Conservation (phyloP, 1,140 invertebrate genomes). For the Macrobrachium rosenbergii region DNA sequence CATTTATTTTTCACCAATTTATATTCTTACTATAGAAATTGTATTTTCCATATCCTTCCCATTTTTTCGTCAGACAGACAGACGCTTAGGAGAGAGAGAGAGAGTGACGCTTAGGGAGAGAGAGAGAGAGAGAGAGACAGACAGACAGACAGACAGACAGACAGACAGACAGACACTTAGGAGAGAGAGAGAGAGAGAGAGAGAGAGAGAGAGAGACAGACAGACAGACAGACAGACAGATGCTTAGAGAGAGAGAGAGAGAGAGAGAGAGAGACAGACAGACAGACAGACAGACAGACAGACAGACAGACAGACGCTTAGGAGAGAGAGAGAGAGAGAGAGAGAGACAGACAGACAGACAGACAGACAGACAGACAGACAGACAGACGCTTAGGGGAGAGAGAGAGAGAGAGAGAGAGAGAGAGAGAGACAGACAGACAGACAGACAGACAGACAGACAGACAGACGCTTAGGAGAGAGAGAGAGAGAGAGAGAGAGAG, state of each 20-base stretch:
- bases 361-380: background rate
- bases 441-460: no score
- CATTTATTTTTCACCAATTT: no score
- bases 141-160: background rate
- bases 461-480: background rate
- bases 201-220: background rate
- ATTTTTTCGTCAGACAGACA: no score
- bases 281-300: constrained; percentile 1
- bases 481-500: constrained; percentile 4
- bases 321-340: background rate
- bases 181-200: background rate
- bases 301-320: background rate
- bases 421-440: background rate
- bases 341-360: background rate
- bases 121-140: background rate
- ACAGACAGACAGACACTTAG: background rate
- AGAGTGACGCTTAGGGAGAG: no score
- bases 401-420: no score
- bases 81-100: no score
- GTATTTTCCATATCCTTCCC: no score
- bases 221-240: constrained; percentile 14
- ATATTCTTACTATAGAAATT: no score
- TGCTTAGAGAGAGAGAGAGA: no score
- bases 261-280: no score
- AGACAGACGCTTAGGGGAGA: no score